These are phyloP conservation scores for Drosophila koepferae DNA, from an alignment of 2,888 invertebrate species.

Conservation along the genomic window DNA sequence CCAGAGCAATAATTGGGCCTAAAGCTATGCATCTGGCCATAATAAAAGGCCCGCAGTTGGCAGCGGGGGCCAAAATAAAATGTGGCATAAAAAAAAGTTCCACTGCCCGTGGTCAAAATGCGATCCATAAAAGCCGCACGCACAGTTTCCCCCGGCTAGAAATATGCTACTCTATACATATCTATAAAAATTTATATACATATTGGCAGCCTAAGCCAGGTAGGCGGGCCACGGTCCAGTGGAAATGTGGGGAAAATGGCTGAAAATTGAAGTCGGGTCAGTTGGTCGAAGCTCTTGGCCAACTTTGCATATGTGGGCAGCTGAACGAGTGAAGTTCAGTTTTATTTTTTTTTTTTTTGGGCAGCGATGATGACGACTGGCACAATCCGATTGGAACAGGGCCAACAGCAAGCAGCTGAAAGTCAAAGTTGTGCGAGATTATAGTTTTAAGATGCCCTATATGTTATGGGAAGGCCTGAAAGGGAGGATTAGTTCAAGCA, in stretches of 20 bases:
- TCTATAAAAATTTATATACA: not conserved
- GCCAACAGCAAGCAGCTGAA: conserved; percentile 48
- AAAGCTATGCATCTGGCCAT: conserved; percentile 11
- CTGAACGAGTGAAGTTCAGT: conserved; percentile 45
- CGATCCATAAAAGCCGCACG: conserved; percentile 26
- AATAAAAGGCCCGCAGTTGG: conserved; percentile 43
- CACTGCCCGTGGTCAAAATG: conserved; percentile 35
- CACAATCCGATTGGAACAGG: conserved; percentile 33
- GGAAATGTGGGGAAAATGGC: conserved; percentile 16
- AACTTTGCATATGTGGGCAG: conserved; percentile 35
- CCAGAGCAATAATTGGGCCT: conserved; percentile 42
- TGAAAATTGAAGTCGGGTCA: conserved; percentile 41
- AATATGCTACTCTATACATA: conserved; percentile 1
- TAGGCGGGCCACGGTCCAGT: conserved; percentile 36
- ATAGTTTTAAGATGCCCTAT: conserved; percentile 10
- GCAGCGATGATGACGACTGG: conserved; percentile 8
- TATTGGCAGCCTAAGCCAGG: conserved; percentile 26
- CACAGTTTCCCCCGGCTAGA: conserved; percentile 2
- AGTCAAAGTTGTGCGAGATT: conserved; percentile 51
- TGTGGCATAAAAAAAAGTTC: conserved; percentile 17
- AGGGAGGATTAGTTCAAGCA: not conserved
- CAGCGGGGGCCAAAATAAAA: conserved; percentile 14
- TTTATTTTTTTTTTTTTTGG: conserved; percentile 1
- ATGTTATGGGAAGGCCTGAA: too few relatives aligned
- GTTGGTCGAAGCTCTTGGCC: conserved; percentile 24